Evolutionary conservation across 2,113 vertebrate genomes (phyloP), one percentile per base, ranked within the genome.

Genomic region (Terrapene triunguis): DNA sequence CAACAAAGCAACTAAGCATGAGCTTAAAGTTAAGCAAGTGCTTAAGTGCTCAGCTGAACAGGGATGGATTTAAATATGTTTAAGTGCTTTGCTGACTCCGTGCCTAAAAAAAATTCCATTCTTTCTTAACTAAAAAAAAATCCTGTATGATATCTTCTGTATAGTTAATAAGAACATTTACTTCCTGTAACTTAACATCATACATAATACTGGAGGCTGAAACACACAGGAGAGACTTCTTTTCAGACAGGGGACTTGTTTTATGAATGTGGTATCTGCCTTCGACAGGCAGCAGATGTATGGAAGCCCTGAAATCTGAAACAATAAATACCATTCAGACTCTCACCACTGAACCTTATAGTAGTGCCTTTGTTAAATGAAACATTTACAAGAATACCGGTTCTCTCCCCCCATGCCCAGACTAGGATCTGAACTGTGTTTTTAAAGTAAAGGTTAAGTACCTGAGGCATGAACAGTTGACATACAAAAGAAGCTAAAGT

Each of bases 211-310:
- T 93, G 81, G 89, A 94, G 69, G 79, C 29, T 91, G 93, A 95
- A 69, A 76, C 78, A 91, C 87, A 92, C 87, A 82, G 69, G 65
- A 92, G 89, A 93, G 86, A 93, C 93, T 96, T 97, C 97, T 97
- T 96, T 96, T 84, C 90, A 98, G 98, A 97, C 97, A 98, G 98
- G 98, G 98, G 97, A 94, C 98, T 97, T 98, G 95, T 95, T 98
- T 98, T 99, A 98, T 99, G 99, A 99, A 98, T 97, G 98, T 97
- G 97, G 97, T 94, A 97, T 98, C 98, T 99, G 98, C 98, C 98
- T 98, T 98, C 99, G 99, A 99, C 99, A 99, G 99, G 98, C 98
- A 97, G 98, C 98, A 99, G 99, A 99, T 99, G 99, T 97, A 99
- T 98, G 94, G 98, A 98, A 98, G 98, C 98, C 98, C 99, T 93